Conservation (phyloP, 2,113 vertebrate genomes). For the Menidia beryllina region DNA sequence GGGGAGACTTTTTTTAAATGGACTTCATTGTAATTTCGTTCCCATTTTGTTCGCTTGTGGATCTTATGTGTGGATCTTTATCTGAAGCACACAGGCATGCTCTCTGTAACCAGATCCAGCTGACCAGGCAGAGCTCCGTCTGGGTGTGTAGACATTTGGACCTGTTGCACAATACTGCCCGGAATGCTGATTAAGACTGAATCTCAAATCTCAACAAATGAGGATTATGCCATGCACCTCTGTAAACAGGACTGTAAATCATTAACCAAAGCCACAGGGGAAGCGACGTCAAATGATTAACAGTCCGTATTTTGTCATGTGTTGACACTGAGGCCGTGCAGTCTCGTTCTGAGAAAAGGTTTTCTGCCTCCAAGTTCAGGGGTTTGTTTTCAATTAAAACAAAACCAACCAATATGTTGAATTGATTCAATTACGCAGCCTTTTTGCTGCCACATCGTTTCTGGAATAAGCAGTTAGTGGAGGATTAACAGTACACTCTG, state of each 20-base stretch:
- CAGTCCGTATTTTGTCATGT: slow-evolving; percentile 2
- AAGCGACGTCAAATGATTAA: neutral
- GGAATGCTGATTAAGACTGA: slow-evolving; percentile 60
- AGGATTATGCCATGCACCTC: slow-evolving; percentile 7
- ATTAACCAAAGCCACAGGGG: slow-evolving; percentile 2
- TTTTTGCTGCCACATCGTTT: neutral
- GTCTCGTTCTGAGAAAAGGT: neutral
- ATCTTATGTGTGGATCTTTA: slow-evolving; percentile 13
- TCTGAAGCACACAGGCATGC: neutral
- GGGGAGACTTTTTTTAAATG: slow-evolving; percentile 13
- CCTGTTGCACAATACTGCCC: slow-evolving; percentile 64
- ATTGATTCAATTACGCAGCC: neutral
- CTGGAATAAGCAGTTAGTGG: slow-evolving; percentile 4
- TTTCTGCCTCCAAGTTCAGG: neutral
- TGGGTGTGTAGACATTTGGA: slow-evolving; percentile 57
- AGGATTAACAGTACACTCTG: slow-evolving; percentile 8
- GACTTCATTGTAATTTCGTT: slow-evolving; percentile 8
- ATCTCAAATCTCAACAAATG: slow-evolving; percentile 32
- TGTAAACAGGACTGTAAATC: slow-evolving; percentile 16
- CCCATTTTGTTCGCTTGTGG: slow-evolving; percentile 8
- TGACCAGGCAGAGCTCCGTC: slow-evolving; percentile 16
- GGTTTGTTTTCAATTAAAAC: neutral
- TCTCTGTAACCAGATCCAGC: slow-evolving; percentile 62
- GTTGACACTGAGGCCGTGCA: neutral
- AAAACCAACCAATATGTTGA: neutral